These are phyloP conservation scores for Sebastes steindachneri DNA, from an alignment of 2,797 vertebrate species.

Conservation along the genomic window DNA sequence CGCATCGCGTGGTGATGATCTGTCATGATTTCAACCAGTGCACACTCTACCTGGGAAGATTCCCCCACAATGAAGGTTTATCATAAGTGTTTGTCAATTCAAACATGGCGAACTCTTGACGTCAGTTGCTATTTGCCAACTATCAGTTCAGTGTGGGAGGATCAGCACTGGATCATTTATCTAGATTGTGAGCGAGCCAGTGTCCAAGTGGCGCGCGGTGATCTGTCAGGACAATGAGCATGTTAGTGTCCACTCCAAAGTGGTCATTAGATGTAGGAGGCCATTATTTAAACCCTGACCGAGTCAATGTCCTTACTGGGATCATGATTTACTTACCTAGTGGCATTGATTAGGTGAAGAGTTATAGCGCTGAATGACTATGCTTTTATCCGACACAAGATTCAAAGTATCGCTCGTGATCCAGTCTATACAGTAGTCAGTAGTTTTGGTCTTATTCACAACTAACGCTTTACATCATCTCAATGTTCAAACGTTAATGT, in stretches of 20 bases:
- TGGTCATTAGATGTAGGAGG: conserved; percentile 56
- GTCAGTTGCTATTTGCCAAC: conserved; percentile 44
- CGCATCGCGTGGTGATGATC: background rate
- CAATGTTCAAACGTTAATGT: no score
- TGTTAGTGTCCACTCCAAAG: conserved; percentile 50
- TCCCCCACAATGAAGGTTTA: background rate
- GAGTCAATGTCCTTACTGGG: conserved; percentile 36
- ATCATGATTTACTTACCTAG: conserved; percentile 57
- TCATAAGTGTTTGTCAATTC: conserved; percentile 7
- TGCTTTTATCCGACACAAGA: conserved; percentile 5
- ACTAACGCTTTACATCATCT: background rate
- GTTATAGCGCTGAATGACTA: conserved; percentile 22
- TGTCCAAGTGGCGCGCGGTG: conserved; percentile 22
- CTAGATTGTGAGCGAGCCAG: conserved; percentile 28
- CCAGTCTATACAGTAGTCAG: background rate
- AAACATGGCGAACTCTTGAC: conserved; percentile 10
- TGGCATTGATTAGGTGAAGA: conserved; percentile 44
- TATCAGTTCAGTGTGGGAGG: conserved; percentile 27
- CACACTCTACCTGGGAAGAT: background rate
- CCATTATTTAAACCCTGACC: conserved; percentile 62
- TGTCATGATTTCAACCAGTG: background rate
- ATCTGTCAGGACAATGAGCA: conserved; percentile 63
- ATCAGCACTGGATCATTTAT: conserved; percentile 53
- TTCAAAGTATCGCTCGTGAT: background rate
- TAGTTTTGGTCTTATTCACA: background rate